Base-by-base conservation (phyloP, 2,797 vertebrate species). In the Hoplostethus mediterraneus region DNA sequence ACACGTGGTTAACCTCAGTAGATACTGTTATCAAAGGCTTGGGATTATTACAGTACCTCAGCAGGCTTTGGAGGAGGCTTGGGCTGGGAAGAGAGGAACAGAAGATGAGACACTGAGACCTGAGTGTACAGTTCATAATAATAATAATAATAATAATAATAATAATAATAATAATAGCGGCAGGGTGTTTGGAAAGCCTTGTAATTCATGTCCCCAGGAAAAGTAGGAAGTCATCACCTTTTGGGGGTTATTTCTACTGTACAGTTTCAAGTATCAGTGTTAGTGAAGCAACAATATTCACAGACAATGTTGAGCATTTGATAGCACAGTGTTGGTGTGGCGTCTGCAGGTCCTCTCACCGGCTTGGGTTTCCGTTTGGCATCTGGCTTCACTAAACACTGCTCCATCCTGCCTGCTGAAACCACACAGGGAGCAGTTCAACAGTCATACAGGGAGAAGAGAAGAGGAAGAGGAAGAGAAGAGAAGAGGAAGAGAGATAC, bases 321-420 rank as follows among this genome's bases (percentile, higher is more conserved):
- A 44, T 44, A 13, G 9, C 31, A 0, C 49, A 31, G 4, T 60
- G 14, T 11, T 21, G 21, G 21, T 21, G 21, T 21, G 21, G 21
- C 21, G 21, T 21, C 21, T 21, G 21, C 21, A 21, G 21, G 21
- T 62, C 36, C 25, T 75, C 88, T 90, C 44, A 92, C 92, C 49
- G 47, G 82, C n/a, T 74, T 86, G 2, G 77, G 70, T 55, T 80
- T 91, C 84, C 76, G 90, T 52, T 86, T 92, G 6, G 60, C 81
- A 21, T 87, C 85, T 77, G 89, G 89, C 53, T 81, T 91, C 63
- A 67, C 54, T 85, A 71, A 56, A 31, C 80, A 82, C 0, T 83
- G 76, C 84, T 93, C 92, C 92, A 93, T 93, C 60, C 48, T 73
- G 40, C 45, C 86, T 79, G 79, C 25, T n/a, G 45, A 5, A 40